Percentiles rank a stretch among this genome's conserved stretches.
Conservation (phyloP, 2,797 vertebrate genomes). For the Gambusia yucatana region DNA sequence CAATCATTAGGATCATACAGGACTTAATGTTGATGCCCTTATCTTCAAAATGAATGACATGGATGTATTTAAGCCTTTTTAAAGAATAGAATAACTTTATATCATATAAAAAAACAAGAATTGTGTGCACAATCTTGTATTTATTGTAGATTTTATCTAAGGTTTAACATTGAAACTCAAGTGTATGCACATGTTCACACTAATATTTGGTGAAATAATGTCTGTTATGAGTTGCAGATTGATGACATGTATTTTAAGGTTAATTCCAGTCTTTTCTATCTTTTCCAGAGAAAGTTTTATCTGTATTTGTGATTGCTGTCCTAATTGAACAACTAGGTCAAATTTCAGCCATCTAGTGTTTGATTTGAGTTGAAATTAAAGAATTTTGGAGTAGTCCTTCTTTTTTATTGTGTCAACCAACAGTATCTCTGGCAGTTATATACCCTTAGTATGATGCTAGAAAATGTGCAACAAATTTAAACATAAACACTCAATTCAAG, state of each 20-base stretch:
- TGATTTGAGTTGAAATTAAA: not conserved
- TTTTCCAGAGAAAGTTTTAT: not conserved
- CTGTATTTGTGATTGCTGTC: not conserved
- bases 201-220: not conserved
- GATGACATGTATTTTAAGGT: not conserved
- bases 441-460: not conserved
- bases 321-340: not conserved
- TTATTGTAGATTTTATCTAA: not conserved
- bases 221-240: not conserved
- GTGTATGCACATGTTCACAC: not conserved
- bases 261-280: not conserved
- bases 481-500: not conserved
- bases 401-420: not conserved
- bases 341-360: not conserved
- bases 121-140: not conserved
- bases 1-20: not conserved
- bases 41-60: not conserved
- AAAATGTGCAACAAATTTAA: not conserved
- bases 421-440: not conserved
- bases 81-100: not conserved
- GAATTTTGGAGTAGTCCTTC: not conserved
- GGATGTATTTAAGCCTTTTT: not conserved
- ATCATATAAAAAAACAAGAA: not conserved
- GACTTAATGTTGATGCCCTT: not conserved
- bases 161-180: not conserved